Base-by-base conservation (phyloP, 2,797 vertebrate genomes). In the Takifugu ocellatus region DNA sequence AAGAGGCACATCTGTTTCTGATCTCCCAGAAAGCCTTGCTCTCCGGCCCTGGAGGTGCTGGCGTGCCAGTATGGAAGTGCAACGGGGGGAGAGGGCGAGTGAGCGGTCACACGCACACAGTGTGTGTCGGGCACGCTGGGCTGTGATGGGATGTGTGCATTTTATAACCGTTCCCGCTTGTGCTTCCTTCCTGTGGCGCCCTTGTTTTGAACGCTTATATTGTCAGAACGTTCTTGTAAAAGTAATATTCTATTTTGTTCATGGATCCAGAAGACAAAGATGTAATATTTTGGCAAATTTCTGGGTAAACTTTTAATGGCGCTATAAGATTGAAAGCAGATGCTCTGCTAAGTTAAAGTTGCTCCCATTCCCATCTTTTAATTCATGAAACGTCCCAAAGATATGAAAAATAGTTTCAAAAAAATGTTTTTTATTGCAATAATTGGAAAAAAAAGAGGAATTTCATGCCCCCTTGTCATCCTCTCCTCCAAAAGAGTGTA, bases 1-100 rank as follows among this genome's bases (percentile, higher is more conserved):
- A 82, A 67, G 63, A 84, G 78, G 77, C 87, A 92, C 90, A 91
- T 92, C 91, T 92, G 91, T 89, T 88, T 91, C 84, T 87, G 88
- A 91, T 91, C 81, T 72, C 75, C 74, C 82, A 82, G 79, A 87
- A 88, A 81, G 82, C 78, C 65, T 84, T 63, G 83, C 84, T 88
- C 82, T 72, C 68, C 58, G 78, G 84, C 83, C 84, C 79, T 72
- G 70, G 82, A 90, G 82, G 77, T 85, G 82, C 82, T 82, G 83
- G 74, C 62, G 68, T 77, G 81, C 79, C 73, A 86, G 60, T 56
- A 54, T 71, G 81, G 66, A 78, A 70, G 51, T 43, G 70, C 29
- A 59, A 26, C 42, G 46, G 59, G 54, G 57, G 26, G 62, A 48
- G 60, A 77, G 84, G 74, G 72, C 63, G 66, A 81, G 79, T 63